Evolutionary conservation across 2,888 invertebrate genomes (phyloP).

Genomic region (Ochropacha duplaris): DNA sequence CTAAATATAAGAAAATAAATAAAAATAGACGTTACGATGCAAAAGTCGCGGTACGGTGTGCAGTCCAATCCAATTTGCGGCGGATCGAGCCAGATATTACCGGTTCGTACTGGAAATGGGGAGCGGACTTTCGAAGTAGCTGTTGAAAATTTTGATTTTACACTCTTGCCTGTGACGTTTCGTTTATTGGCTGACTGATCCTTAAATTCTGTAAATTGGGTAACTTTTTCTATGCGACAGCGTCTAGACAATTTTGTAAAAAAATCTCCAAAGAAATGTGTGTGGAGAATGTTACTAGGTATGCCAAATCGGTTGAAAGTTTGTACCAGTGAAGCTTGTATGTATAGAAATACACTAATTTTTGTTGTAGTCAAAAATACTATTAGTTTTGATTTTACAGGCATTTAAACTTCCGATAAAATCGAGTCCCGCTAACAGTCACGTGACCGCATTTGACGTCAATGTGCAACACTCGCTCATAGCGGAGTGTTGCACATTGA

Average conservation of each 20-base stretch:
- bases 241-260: not conserved
- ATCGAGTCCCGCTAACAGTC: no score
- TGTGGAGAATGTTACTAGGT: no score
- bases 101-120: constrained; percentile 34
- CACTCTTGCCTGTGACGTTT: constrained; percentile 8
- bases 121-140: constrained; percentile 16
- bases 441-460: no score
- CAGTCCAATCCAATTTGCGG: constrained; percentile 67
- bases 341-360: no score
- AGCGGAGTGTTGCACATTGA: no score
- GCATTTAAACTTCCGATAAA: no score
- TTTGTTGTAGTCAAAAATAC: no score
- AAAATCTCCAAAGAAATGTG: no score
- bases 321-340: no score
- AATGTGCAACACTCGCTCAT: no score
- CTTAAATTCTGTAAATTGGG: not conserved
- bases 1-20: constrained; percentile 32
- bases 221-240: not conserved
- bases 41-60: constrained; percentile 47
- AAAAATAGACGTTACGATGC: constrained; percentile 43
- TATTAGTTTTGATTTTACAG: no score
- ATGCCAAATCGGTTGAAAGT: no score
- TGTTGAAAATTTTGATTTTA: constrained; percentile 29
- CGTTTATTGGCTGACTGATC: constrained; percentile 10
- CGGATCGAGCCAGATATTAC: constrained; percentile 60